A percentile compares a stretch with the other conserved stretches of the same genome.
Evolutionary conservation across 1,140 invertebrate species (phyloP).

Genomic region (Hypsibius dujardini): DNA sequence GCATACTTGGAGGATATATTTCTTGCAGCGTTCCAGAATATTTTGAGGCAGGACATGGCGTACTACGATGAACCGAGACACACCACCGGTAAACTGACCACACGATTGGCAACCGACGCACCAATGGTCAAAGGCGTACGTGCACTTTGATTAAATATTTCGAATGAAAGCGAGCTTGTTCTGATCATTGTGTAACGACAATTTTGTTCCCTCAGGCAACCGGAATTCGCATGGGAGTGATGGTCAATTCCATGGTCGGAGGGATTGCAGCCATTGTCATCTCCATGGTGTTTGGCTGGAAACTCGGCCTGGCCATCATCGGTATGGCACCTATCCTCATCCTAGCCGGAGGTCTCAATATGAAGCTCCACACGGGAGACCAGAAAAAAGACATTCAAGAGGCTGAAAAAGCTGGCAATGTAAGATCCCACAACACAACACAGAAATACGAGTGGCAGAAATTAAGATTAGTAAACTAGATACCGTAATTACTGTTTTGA

Average conservation of each 20-base stretch:
- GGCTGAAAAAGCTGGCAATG: slow-evolving; percentile 38
- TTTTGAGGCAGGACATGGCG: slow-evolving; percentile 38
- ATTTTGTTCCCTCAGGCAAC: slow-evolving; percentile 31
- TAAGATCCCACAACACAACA: slow-evolving; percentile 23
- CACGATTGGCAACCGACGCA: slow-evolving; percentile 38
- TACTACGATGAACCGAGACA: slow-evolving; percentile 40
- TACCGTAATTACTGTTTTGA: too few relatives aligned
- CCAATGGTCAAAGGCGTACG: slow-evolving; percentile 37
- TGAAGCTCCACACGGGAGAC: slow-evolving; percentile 31
- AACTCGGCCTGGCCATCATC: slow-evolving; percentile 32
- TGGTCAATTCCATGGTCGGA: slow-evolving; percentile 35
- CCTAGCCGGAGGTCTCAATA: slow-evolving; percentile 29
- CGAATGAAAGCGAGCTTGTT: slow-evolving; percentile 13
- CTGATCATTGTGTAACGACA: slow-evolving; percentile 7
- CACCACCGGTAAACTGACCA: slow-evolving; percentile 36
- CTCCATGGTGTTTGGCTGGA: slow-evolving; percentile 35
- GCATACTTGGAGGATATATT: slow-evolving; percentile 21
- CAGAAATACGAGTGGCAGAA: too few relatives aligned
- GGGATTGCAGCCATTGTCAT: slow-evolving; percentile 32
- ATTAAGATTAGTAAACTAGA: too few relatives aligned
- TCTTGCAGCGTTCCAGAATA: slow-evolving; percentile 33
- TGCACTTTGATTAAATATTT: slow-evolving; percentile 18
- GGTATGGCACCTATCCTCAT: slow-evolving; percentile 33
- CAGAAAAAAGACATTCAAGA: slow-evolving; percentile 35
- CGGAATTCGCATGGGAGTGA: slow-evolving; percentile 33